phyloP scores from a whole-genome alignment of 2,888 invertebrate genomes.

The Pammene fasciana region DNA sequence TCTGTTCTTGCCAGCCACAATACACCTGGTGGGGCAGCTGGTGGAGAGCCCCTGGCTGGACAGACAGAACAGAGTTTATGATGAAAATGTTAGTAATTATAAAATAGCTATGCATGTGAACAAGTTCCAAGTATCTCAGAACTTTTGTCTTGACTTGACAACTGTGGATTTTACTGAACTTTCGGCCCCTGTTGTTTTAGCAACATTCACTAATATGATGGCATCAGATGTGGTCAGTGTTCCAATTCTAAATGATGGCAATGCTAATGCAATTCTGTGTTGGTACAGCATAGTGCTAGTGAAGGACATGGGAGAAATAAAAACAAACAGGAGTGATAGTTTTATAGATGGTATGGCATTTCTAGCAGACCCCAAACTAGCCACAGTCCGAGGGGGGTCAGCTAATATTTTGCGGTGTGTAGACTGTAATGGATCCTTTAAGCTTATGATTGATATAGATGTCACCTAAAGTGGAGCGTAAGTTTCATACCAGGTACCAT shows the following conservation, averaged over 20 bases:
- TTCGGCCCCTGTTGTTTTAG: constrained; percentile 62
- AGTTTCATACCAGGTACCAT: not conserved
- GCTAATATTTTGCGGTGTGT: constrained; percentile 61
- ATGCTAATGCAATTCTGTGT: constrained; percentile 78
- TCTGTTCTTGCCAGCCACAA: constrained; percentile 78
- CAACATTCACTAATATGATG: constrained; percentile 50
- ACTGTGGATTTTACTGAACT: constrained; percentile 69
- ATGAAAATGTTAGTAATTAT: constrained; percentile 81
- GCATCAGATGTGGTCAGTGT: constrained; percentile 54
- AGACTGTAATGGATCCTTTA: constrained; percentile 66
- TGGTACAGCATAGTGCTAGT: constrained; percentile 81
- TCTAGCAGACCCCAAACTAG: constrained; percentile 64
- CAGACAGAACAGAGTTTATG: constrained; percentile 81
- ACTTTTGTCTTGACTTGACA: constrained; percentile 76
- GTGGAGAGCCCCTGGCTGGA: constrained; percentile 84
- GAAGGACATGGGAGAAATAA: constrained; percentile 63
- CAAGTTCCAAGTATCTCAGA: constrained; percentile 83
- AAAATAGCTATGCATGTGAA: constrained; percentile 83
- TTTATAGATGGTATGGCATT: constrained; percentile 78
- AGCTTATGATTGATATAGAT: constrained; percentile 58
- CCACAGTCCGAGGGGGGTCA: constrained; percentile 56
- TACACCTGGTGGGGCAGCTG: constrained; percentile 82
- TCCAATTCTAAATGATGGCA: constrained; percentile 64
- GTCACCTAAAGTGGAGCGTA: not conserved
- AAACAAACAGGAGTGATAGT: constrained; percentile 71